These are phyloP conservation scores for Meliscaeva auricollis DNA, from an alignment of 2,888 invertebrate genomes.

Conservation along the genomic window DNA sequence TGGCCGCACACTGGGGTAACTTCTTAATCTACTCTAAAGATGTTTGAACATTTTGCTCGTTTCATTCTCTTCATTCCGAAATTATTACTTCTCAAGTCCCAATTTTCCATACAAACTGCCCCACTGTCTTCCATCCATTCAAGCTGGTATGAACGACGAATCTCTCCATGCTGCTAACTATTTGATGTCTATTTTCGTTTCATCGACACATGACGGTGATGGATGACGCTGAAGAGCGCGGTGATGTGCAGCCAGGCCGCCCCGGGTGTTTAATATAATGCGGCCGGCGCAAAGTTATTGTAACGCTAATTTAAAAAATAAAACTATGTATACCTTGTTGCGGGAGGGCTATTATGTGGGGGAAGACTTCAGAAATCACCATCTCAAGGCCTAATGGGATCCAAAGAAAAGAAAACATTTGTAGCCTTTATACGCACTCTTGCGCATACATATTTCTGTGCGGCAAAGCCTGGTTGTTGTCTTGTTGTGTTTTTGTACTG, in stretches of 20 bases:
- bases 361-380: slow-evolving; percentile 14
- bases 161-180: slow-evolving; percentile 27
- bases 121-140: background rate
- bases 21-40: too few species aligned
- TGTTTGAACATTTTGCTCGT: too few species aligned
- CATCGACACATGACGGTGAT: slow-evolving; percentile 74
- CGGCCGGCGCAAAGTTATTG: slow-evolving; percentile 63
- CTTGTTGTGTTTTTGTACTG: slow-evolving; percentile 59
- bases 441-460: background rate
- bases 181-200: slow-evolving; percentile 75
- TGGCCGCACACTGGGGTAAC: too few species aligned
- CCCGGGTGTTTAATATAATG: slow-evolving; percentile 28
- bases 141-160: background rate
- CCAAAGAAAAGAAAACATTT: slow-evolving; percentile 76
- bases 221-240: slow-evolving; percentile 42
- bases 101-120: background rate
- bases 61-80: too few species aligned
- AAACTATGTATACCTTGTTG: slow-evolving; percentile 30
- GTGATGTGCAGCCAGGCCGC: slow-evolving; percentile 6
- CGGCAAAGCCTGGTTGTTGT: slow-evolving; percentile 45
- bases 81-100: too few species aligned
- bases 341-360: slow-evolving; percentile 31
- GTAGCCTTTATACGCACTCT: slow-evolving; percentile 62
- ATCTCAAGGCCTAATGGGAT: slow-evolving; percentile 71
- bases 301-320: slow-evolving; percentile 68